Base-by-base conservation (phyloP, 2,113 vertebrate genomes). In the Ancistrus triradiatus region DNA sequence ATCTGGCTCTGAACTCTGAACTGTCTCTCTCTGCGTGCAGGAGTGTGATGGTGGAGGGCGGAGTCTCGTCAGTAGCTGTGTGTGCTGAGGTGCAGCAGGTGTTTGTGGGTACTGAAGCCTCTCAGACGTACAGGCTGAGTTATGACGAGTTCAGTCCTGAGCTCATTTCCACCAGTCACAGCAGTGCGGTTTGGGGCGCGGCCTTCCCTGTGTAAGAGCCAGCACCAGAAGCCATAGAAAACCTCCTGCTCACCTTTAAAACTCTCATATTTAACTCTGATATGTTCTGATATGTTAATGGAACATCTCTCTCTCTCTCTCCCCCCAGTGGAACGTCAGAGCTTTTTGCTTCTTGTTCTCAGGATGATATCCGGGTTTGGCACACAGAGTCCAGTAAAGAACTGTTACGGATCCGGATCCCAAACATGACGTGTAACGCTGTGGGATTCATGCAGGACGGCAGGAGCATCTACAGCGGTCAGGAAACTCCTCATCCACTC, bases 401-500 rank as follows among this genome's bases (percentile, higher is more conserved):
- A 74, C 83, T 93, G 27, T 78, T 95, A 28, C 83, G 90, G 11
- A 92, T 96, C 61, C 78, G 78, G 0, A 68, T 91, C 6, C 91
- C 90, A 66, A 92, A 92, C 66, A 72, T 90, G 80, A 95, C 85
- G 37, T 97, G 95, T 80, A 85, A 87, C 0, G 74, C 90, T 50
- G 57, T 95, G 6, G 86, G 91, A 9, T 73, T 95, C 60, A 91
- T 88, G 86, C 68, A 27, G n/a, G 90, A 97, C 0, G 91, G 92
- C 52, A 88, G 58, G 22, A 91, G 91, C 86, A 92, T 97, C 72
- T 76, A 95, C 77, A 96, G 92, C 57, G 95, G 95, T 94, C 71
- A 61, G 84, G 28, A 13, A 38, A 19, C 11, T 1, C 4, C n/a
- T n/a, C n/a, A n/a, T n/a, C n/a, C n/a, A n/a, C n/a, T n/a, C n/a